Base-by-base conservation (phyloP, 2,888 invertebrate species). In the Empis livida region DNA sequence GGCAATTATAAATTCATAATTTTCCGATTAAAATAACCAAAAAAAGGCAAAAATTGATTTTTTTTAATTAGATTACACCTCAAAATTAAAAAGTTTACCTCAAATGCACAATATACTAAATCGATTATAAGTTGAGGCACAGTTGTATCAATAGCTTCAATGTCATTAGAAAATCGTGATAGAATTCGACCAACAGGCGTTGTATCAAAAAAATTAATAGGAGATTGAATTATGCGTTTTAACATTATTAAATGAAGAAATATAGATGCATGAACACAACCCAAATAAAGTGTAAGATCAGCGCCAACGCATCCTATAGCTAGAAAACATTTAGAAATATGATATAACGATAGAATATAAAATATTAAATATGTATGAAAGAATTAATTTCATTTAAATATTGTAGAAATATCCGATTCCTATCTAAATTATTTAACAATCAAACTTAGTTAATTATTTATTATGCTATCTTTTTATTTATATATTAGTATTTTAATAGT, bases 151-250 rank as follows among this genome's bases (percentile, higher is more conserved):
- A 77, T 61, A 47, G 71, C 65, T 59, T 79, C 75, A 56, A 79
- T 67, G 63, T 80, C 80, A 61, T 73, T 74, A 51, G 78, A 73
- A 63, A 80, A 80, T 53, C 81, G 73, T 68, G 79, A 79, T 42
- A 88, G 72, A 57, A 88, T 78, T 56, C 87, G 74, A 64, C 87
- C 87, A 54, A 78, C 58, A 41, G 87, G 87, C 47, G 86, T 87
- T 57, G 79, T 80, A 68, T 88, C 87, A 71, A 83, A 87, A 72
- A 85, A 79, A 61, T 78, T 75, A 72, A 84, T 76, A 47, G 85
- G 84, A 60, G 67, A 63, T 51, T 66, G 60, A 40, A 76, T 53
- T 44, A 75, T 62, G 46, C 68, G 68, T 15, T 54, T 49, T 43
- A 77, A 56, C 58, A 76, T 56, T 10, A 55, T 48, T 38, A 58